phyloP scores from a whole-genome alignment of 2,888 invertebrate species.

The Epistrophella euchroma region DNA sequence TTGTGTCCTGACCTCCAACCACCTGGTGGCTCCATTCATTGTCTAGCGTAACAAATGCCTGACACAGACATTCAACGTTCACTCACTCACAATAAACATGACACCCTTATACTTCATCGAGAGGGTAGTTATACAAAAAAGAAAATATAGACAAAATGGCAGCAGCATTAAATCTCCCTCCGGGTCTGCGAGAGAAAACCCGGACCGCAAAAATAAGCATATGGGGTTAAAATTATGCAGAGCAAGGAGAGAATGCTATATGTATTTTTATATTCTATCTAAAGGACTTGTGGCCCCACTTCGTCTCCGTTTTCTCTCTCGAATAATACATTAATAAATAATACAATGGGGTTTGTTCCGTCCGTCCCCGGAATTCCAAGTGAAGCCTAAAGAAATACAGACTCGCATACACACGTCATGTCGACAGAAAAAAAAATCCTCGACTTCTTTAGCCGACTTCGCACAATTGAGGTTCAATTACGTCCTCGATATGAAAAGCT shows the following conservation, averaged over 20 bases:
- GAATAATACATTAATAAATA: constrained; percentile 69
- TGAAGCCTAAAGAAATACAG: constrained; percentile 15
- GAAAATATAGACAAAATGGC: constrained; percentile 11
- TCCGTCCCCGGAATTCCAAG: constrained; percentile 30
- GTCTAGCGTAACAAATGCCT: constrained; percentile 41
- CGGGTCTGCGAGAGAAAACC: neutral
- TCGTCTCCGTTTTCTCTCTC: constrained; percentile 19
- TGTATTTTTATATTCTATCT: constrained; percentile 10
- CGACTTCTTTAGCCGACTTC: constrained; percentile 69
- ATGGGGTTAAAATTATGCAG: constrained; percentile 20
- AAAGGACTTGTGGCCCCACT: constrained; percentile 59
- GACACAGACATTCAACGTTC: constrained; percentile 39
- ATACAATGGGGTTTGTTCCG: constrained; percentile 60
- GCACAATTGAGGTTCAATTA: constrained; percentile 74
- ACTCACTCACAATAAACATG: constrained; percentile 46
- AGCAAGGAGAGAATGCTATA: constrained; percentile 16
- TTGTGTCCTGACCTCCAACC: constrained; percentile 60
- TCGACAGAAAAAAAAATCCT: constrained; percentile 9
- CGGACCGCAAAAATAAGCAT: constrained; percentile 61
- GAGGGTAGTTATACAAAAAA: constrained; percentile 25
- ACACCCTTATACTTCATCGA: constrained; percentile 60
- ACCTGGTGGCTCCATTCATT: constrained; percentile 53
- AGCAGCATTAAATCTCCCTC: constrained; percentile 21
- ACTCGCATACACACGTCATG: neutral
- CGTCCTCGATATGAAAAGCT: constrained; percentile 53